phyloP scores from a whole-genome alignment of 2,113 vertebrate species.

The Cardinalis cardinalis region DNA sequence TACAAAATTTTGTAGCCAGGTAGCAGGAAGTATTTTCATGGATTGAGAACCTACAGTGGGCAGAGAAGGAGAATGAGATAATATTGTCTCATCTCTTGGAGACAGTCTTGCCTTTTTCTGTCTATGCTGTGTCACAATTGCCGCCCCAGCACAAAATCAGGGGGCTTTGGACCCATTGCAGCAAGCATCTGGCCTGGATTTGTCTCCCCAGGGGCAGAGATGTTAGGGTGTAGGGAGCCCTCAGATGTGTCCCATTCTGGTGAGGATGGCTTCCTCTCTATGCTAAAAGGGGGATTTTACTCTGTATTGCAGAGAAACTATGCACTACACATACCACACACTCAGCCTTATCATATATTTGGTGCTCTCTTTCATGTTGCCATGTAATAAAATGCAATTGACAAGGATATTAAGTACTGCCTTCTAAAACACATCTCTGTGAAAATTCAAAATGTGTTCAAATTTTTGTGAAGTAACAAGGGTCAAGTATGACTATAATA shows the following conservation, averaged over 20 bases:
- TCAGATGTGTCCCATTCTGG: fast-evolving
- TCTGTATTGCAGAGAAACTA: background rate
- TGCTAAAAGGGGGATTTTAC: background rate
- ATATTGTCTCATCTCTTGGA: background rate
- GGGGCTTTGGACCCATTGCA: background rate
- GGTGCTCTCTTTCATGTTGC: background rate
- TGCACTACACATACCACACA: background rate
- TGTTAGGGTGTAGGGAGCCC: background rate
- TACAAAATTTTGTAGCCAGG: background rate
- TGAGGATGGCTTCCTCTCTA: background rate
- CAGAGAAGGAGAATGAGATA: background rate
- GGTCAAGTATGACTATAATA: slow-evolving; percentile 6
- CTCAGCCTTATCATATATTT: background rate
- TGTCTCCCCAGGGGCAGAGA: background rate
- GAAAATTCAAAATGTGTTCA: slow-evolving; percentile 3
- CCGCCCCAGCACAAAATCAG: background rate
- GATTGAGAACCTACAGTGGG: fast-evolving
- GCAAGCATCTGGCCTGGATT: background rate
- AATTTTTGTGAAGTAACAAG: background rate
- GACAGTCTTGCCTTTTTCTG: background rate
- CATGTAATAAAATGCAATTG: background rate
- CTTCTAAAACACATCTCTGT: background rate
- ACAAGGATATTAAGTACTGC: background rate
- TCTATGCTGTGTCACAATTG: fast-evolving
- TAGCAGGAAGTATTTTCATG: background rate